phyloP scores from a whole-genome alignment of 2,113 vertebrate genomes.

The Campylorhamphus procurvoides region DNA sequence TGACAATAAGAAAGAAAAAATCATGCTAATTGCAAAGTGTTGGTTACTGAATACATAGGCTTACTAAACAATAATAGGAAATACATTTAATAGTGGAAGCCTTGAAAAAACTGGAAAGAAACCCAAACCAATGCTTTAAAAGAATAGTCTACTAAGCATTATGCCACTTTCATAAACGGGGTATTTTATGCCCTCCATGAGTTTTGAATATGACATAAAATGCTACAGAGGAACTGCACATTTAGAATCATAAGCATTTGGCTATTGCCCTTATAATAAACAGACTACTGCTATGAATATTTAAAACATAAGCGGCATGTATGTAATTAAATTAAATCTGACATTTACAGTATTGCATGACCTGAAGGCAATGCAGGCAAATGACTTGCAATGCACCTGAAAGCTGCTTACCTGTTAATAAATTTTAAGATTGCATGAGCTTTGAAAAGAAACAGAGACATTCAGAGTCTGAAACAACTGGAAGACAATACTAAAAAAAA shows the following conservation, averaged over 20 bases:
- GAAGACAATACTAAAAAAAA: neutral
- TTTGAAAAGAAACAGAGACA: conserved; percentile 15
- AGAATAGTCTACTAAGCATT: neutral
- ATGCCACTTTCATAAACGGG: neutral
- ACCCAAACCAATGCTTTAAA: neutral
- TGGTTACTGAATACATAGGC: neutral
- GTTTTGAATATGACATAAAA: neutral
- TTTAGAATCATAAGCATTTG: neutral
- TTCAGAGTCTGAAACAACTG: neutral
- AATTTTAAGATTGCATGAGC: neutral
- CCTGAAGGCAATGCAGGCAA: conserved; percentile 26
- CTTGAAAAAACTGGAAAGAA: too few species aligned
- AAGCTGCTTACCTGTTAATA: neutral
- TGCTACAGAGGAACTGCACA: neutral
- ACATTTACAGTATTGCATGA: neutral
- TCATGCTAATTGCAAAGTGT: neutral
- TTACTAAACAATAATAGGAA: neutral
- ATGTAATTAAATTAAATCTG: conserved; percentile 10
- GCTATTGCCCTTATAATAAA: neutral
- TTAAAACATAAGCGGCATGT: neutral
- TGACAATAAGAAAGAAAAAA: neutral
- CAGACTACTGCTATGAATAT: neutral
- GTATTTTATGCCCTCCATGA: neutral
- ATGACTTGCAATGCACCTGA: neutral
- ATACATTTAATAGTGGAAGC: neutral